These are phyloP conservation scores for Chloroceryle amazona DNA, from an alignment of 2,797 vertebrate species.

Conservation along the genomic window DNA sequence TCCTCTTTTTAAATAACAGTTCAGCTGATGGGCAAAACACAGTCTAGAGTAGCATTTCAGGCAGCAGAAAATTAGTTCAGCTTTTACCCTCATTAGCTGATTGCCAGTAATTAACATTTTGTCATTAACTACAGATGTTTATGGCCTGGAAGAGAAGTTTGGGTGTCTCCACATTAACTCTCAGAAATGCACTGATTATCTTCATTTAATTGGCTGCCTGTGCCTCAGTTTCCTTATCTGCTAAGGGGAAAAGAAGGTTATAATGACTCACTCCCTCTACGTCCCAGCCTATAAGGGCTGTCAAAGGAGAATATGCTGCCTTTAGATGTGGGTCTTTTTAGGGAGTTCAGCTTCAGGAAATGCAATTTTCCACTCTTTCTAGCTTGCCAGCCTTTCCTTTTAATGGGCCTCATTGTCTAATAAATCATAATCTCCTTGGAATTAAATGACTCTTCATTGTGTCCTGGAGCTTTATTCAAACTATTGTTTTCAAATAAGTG, in stretches of 20 bases:
- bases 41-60: slow-evolving; percentile 60
- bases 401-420: slow-evolving; percentile 1
- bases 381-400: background rate
- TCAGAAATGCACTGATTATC: slow-evolving; percentile 56
- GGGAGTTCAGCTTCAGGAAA: slow-evolving; percentile 6
- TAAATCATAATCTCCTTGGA: slow-evolving; percentile 39
- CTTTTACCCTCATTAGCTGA: slow-evolving; percentile 76
- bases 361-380: slow-evolving; percentile 15
- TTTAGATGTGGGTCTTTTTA: background rate
- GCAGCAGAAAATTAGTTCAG: slow-evolving; percentile 74
- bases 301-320: background rate
- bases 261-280: background rate
- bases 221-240: slow-evolving; percentile 46
- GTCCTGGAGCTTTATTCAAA: slow-evolving; percentile 1
- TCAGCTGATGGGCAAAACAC: slow-evolving; percentile 71
- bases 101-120: slow-evolving; percentile 75
- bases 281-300: background rate
- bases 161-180: slow-evolving; percentile 6
- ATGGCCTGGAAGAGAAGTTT: slow-evolving; percentile 63
- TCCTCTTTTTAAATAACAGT: slow-evolving; percentile 61
- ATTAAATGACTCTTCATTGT: slow-evolving; percentile 16
- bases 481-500: background rate
- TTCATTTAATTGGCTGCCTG: slow-evolving; percentile 48
- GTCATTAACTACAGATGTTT: slow-evolving; percentile 76
- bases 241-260: background rate